These are phyloP conservation scores for Oreotrochilus melanogaster DNA, from an alignment of 2,113 vertebrate species.

Conservation along the genomic window DNA sequence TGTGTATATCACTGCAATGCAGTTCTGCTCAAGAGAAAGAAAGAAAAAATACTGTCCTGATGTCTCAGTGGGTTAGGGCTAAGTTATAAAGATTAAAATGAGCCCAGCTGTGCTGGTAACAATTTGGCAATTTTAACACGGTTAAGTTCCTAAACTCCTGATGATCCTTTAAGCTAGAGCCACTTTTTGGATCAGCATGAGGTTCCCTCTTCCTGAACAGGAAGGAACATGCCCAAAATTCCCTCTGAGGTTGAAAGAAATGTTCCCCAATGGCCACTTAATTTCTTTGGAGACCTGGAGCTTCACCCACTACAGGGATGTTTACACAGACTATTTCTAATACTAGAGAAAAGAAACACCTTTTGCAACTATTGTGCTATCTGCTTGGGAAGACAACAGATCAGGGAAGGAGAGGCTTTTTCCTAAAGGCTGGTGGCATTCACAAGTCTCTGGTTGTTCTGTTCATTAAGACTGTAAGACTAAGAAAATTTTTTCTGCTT, in stretches of 20 bases:
- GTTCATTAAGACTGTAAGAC: neutral
- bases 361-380: neutral
- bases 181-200: neutral
- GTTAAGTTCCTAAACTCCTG: neutral
- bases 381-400: neutral
- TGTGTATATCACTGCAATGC: neutral
- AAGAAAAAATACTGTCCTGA: neutral
- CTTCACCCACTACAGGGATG: neutral
- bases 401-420: neutral
- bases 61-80: neutral
- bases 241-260: neutral
- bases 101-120: fast-evolving
- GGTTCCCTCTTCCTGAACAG: neutral
- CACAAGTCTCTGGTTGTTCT: neutral
- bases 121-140: neutral
- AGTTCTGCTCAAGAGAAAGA: neutral
- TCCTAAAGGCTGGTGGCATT: neutral
- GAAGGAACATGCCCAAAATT: neutral
- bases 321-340: neutral
- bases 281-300: neutral
- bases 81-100: neutral
- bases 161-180: neutral
- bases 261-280: neutral
- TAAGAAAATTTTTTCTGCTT: neutral
- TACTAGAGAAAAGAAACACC: neutral